Base-by-base conservation (phyloP, 2,888 invertebrate species). In the Ichneumon xanthorius region DNA sequence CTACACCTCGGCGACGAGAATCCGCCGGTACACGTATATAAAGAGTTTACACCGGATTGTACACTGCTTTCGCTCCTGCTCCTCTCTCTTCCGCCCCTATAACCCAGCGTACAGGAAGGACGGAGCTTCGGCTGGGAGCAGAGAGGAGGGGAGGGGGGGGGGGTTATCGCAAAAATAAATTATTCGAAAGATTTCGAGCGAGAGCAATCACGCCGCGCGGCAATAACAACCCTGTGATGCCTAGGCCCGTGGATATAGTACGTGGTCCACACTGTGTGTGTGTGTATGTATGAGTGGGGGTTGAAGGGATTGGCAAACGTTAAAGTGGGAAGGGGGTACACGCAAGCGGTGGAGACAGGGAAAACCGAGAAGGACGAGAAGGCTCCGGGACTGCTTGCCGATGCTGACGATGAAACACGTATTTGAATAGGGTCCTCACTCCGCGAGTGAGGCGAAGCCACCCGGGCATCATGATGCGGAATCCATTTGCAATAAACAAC, bases 401-500 rank as follows among this genome's bases (percentile, higher is more conserved):
- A 80, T 79, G 78, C 80, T 86, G 90, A 90, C 90, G 90, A 90
- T 91, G 89, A 92, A 91, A 91, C 89, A 91, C 90, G 89, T 90
- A 92, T 92, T 91, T 90, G 91, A 92, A 91, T 92, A 90, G 91
- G 90, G 55, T 48, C 37, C 50, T 58, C 68, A 58, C 73, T 19
- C 58, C 88, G 75, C 63, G 65, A 76, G 75, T 65, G 75, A 76
- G 63, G 65, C 88, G 86, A 87, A 92, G 89, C 90, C 90, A 90
- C 91, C 89, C 89, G 90, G 90, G 91, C 90, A 90, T 92, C 92
- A 90, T 92, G 91, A 92, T 92, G 92, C 90, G 91, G 92, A 94
- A 94, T 94, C 93, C 94, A 94, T 94, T 94, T 94, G 94, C 94
- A 94, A 93, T 94, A 94, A 94, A 94, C 93, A 93, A 94, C 93